Conservation (phyloP, 1,140 invertebrate genomes). For the Adoxophyes honmai region DNA sequence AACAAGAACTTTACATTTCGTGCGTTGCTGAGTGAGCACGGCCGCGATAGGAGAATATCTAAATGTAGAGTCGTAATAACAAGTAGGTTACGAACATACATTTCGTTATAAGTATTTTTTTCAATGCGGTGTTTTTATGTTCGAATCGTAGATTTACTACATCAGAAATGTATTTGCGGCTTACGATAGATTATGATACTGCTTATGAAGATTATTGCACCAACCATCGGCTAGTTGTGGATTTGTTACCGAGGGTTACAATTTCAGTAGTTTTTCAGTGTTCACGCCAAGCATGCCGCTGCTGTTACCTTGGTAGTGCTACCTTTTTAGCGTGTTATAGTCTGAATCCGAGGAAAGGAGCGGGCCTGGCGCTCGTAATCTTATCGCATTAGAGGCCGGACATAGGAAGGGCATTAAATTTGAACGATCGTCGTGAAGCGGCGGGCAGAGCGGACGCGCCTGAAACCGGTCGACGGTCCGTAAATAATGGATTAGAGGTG, state of each 20-base stretch:
- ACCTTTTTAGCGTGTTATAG: neutral
- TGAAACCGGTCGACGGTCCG: constrained; percentile 74
- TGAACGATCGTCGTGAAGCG: constrained; percentile 68
- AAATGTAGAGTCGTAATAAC: too few species aligned
- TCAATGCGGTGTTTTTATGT: constrained; percentile 48
- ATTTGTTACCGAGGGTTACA: constrained; percentile 46
- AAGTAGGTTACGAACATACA: too few species aligned
- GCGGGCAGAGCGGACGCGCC: constrained; percentile 65
- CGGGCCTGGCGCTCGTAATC: constrained; percentile 51
- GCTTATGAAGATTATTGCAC: constrained; percentile 54
- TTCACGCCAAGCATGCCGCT: too few species aligned
- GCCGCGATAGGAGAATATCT: neutral
- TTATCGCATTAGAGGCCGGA: constrained; percentile 74
- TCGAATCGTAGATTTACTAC: constrained; percentile 50
- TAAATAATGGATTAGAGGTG: constrained; percentile 75
- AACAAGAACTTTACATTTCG: constrained; percentile 18
- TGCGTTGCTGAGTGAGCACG: neutral
- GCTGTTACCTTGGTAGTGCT: too few species aligned
- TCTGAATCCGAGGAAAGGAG: constrained; percentile 14
- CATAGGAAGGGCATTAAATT: constrained; percentile 76
- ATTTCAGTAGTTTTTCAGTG: neutral
- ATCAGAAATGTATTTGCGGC: constrained; percentile 48
- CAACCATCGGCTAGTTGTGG: constrained; percentile 37
- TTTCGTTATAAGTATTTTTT: constrained; percentile 19
- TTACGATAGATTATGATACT: constrained; percentile 53